A percentile compares a stretch with the other conserved stretches of the same genome.
These are phyloP conservation scores for Napeogenes sylphis DNA, from an alignment of 2,888 invertebrate species.

Conservation along the genomic window DNA sequence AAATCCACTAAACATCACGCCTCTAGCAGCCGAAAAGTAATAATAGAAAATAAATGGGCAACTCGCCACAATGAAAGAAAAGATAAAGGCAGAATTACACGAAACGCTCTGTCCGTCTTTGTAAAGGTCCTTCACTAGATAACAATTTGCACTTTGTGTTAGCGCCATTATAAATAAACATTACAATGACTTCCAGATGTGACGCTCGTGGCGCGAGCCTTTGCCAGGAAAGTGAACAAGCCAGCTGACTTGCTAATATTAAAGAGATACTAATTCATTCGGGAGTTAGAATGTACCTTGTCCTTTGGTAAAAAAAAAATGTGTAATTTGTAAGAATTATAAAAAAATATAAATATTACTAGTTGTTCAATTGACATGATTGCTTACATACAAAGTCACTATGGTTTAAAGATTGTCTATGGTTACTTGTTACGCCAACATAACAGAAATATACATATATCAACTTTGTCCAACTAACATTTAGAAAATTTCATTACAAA, in stretches of 20 bases:
- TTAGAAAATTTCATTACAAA: neutral
- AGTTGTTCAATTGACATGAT: too few relatives aligned
- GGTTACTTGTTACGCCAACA: too few relatives aligned
- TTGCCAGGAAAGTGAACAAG: slow-evolving; percentile 36
- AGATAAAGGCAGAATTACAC: slow-evolving; percentile 73
- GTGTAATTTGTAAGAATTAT: too few relatives aligned
- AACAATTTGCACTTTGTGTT: slow-evolving; percentile 73
- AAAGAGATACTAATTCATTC: neutral
- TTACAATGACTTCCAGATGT: slow-evolving; percentile 69
- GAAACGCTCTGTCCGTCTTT: slow-evolving; percentile 70
- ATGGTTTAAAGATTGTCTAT: too few relatives aligned
- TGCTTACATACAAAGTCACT: too few relatives aligned
- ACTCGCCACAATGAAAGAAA: slow-evolving; percentile 62
- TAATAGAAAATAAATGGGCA: slow-evolving; percentile 69
- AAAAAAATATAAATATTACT: too few relatives aligned
- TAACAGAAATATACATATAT: too few relatives aligned
- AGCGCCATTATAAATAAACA: slow-evolving; percentile 65
- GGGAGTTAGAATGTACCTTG: neutral
- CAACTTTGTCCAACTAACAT: too few relatives aligned
- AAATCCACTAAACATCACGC: slow-evolving; percentile 56
- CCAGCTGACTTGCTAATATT: slow-evolving; percentile 37
- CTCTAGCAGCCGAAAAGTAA: slow-evolving; percentile 59
- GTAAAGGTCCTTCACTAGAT: slow-evolving; percentile 62
- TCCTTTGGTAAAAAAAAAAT: too few relatives aligned
- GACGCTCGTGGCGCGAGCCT: slow-evolving; percentile 50